A percentile compares a stretch with the other conserved stretches of the same genome.
Conservation (phyloP, 2,888 invertebrate species). For the Tinea semifulvella region DNA sequence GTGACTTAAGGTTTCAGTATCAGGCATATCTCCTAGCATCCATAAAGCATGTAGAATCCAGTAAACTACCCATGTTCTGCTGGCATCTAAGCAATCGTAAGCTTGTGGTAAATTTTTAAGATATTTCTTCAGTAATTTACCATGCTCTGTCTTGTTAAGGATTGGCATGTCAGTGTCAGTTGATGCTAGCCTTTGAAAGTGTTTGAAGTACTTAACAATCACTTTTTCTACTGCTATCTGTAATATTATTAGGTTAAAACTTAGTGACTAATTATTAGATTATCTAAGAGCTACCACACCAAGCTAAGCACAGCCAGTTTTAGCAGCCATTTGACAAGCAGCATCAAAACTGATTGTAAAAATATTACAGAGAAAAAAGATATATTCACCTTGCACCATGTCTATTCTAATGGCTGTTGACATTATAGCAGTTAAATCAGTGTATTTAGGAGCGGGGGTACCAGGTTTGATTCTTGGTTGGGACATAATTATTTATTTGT, state of each 20-base stretch:
- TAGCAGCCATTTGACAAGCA: too few relatives aligned
- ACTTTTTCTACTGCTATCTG: slow-evolving; percentile 49
- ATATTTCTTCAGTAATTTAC: slow-evolving; percentile 72
- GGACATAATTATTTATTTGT: too few relatives aligned
- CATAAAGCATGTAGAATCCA: slow-evolving; percentile 95
- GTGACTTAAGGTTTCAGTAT: slow-evolving; percentile 43
- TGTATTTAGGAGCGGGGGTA: too few relatives aligned
- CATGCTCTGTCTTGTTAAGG: slow-evolving; percentile 72
- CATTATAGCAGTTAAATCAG: too few relatives aligned
- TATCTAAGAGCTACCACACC: too few relatives aligned
- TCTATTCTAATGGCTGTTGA: too few relatives aligned
- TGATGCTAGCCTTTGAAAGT: slow-evolving; percentile 51
- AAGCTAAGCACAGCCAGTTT: too few relatives aligned
- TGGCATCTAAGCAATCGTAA: slow-evolving; percentile 90
- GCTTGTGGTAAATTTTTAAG: slow-evolving; percentile 72
- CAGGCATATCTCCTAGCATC: slow-evolving; percentile 65
- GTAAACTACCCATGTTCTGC: slow-evolving; percentile 96
- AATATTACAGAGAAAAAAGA: too few relatives aligned
- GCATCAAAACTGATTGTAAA: too few relatives aligned
- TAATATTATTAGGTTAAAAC: slow-evolving; percentile 25
- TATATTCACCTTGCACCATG: too few relatives aligned
- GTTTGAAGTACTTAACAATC: slow-evolving; percentile 43
- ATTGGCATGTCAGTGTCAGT: slow-evolving; percentile 63
- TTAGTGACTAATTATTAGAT: too few relatives aligned
- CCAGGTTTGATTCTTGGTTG: too few relatives aligned